Evolutionary conservation across 2,113 vertebrate species (phyloP).

Genomic region (Gadus macrocephalus): DNA sequence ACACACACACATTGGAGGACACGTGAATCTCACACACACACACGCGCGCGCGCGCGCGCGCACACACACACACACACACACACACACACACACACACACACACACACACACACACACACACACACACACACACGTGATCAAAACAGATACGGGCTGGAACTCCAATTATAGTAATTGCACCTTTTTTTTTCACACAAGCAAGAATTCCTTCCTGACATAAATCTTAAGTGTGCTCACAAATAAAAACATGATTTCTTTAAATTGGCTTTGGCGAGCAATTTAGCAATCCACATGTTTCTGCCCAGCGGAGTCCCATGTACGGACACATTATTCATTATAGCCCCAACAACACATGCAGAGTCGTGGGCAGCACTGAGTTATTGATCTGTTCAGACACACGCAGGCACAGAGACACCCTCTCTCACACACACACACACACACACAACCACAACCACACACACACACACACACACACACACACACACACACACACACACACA

Average conservation of each 20-base stretch:
- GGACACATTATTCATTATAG: no score
- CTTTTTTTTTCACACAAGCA: no score
- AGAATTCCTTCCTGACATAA: no score
- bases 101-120: neutral
- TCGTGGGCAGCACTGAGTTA: neutral
- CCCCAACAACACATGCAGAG: neutral
- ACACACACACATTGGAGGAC: no score
- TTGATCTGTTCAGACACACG: neutral
- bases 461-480: conserved; percentile 10
- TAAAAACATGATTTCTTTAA: neutral
- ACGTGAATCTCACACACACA: neutral
- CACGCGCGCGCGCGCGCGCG: neutral
- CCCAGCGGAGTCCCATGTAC: no score
- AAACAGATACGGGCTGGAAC: no score
- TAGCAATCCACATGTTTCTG: neutral
- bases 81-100: conserved; percentile 6
- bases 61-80: neutral
- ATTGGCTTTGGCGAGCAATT: neutral
- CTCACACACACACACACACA: neutral
- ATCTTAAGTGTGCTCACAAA: no score
- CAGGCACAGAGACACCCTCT: neutral
- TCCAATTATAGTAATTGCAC: no score
- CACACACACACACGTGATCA: no score
- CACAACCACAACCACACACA: conserved; percentile 16
- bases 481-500: conserved; percentile 15